phyloP scores from a whole-genome alignment of 2,797 vertebrate species.

The Xiphophorus birchmanni region DNA sequence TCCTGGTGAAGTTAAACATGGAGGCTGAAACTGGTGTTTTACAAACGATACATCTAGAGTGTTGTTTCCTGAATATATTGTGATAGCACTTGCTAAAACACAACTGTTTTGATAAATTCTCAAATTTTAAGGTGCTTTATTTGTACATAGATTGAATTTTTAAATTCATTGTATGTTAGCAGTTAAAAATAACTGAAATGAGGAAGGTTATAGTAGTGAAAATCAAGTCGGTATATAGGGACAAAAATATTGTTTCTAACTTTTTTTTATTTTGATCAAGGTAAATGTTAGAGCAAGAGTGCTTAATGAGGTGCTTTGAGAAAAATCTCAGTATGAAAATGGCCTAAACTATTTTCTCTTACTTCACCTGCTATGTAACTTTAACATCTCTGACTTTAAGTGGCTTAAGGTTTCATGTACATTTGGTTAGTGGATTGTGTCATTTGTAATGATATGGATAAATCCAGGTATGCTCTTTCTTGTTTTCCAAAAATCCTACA shows the following conservation, averaged over 20 bases:
- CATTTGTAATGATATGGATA: slow-evolving; percentile 34
- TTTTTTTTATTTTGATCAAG: slow-evolving; percentile 30
- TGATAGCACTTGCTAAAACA: slow-evolving; percentile 37
- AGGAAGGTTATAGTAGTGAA: slow-evolving; percentile 38
- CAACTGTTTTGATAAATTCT: slow-evolving; percentile 40
- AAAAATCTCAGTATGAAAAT: slow-evolving; percentile 51
- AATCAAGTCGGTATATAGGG: slow-evolving; percentile 30
- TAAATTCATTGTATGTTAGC: slow-evolving; percentile 35
- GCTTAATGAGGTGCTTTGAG: slow-evolving; percentile 33
- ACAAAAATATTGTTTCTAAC: slow-evolving; percentile 35
- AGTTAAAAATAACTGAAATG: slow-evolving; percentile 27
- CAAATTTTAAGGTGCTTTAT: slow-evolving; percentile 63
- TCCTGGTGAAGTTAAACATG: slow-evolving; percentile 32
- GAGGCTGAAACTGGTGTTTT: slow-evolving; percentile 24
- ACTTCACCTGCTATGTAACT: slow-evolving; percentile 17
- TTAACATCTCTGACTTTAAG: slow-evolving; percentile 23
- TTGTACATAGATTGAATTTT: slow-evolving; percentile 50
- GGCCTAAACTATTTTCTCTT: slow-evolving; percentile 24
- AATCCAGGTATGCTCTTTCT: slow-evolving; percentile 22
- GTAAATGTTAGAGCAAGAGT: slow-evolving; percentile 22
- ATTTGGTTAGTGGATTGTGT: slow-evolving; percentile 35
- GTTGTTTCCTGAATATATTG: slow-evolving; percentile 42
- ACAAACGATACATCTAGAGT: slow-evolving; percentile 34
- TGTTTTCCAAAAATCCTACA: slow-evolving; percentile 51
- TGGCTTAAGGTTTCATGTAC: slow-evolving; percentile 39